Evolutionary conservation across 2,888 invertebrate species (phyloP), one percentile per base, ranked within the genome.

Genomic region (Pheosia tremula): DNA sequence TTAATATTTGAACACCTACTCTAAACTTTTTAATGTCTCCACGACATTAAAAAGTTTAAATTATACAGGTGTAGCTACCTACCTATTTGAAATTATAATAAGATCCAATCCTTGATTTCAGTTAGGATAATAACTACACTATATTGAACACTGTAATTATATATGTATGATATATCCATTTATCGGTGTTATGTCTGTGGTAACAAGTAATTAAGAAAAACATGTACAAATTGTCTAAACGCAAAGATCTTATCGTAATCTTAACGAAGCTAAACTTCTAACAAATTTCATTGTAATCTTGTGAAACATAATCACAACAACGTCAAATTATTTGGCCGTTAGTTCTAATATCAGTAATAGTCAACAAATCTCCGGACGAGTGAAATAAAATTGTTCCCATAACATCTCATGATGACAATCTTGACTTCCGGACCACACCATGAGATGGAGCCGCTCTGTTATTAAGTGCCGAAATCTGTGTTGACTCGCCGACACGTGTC

Each of bases 401-500:
- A 85, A 77, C 79, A 78, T 72, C 79, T 80, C 73, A 79, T 81
- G 86, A 87, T 88, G 86, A 87, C 89, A 88, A 85, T 82, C 72
- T 79, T 57, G 71, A 91, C 91, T 88, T 92, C 93, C 93, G 93
- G 92, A 87, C 91, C 90, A 88, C 90, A 91, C 90, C 79, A 78
- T 70, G 76, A 71, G 82, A 74, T 66, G 74, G 56, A 63, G 63
- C 66, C 67, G 67, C 84, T 76, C 82, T 86, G 78, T 88, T 79
- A 86, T 88, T 89, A 87, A 74, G 76, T 77, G 79, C 69, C 81
- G 83, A 77, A 80, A 81, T 72, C 70, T 72, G 72, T 75, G 64
- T 74, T 71, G 72, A 78, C 74, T 75, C 63, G 75, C 79, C 79
- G 81, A 83, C 87, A 85, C 86, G 87, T 88, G 86, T 85, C 82